Conservation (phyloP, 2,888 invertebrate species). For the Pollenia amentaria region DNA sequence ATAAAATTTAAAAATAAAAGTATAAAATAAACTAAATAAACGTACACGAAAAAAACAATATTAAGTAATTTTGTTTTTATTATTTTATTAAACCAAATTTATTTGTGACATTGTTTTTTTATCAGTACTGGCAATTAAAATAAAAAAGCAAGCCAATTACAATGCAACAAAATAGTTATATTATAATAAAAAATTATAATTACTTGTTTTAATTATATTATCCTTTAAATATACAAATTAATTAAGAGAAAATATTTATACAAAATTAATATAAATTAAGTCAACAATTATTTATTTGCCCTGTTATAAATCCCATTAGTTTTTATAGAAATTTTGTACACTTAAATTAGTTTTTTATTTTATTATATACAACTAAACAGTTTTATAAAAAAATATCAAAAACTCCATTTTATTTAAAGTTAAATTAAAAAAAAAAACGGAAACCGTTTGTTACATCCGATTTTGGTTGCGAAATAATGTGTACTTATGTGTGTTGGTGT, state of each 20-base stretch:
- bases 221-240: constrained; percentile 43
- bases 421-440: neutral
- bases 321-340: neutral
- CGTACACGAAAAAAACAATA: too few relatives aligned
- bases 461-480: constrained; percentile 43
- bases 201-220: constrained; percentile 39
- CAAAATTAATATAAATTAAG: constrained; percentile 55
- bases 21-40: too few relatives aligned
- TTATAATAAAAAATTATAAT: constrained; percentile 20
- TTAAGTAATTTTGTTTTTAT: too few relatives aligned
- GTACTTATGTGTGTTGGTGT: neutral
- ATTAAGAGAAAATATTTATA: constrained; percentile 50
- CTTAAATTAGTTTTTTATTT: neutral
- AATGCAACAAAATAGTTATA: constrained; percentile 34
- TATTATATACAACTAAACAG: neutral
- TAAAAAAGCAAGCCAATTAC: constrained; percentile 21
- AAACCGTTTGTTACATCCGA: constrained; percentile 39
- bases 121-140: neutral
- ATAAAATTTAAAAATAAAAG: too few relatives aligned
- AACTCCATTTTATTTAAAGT: constrained; percentile 18
- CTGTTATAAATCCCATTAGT: constrained; percentile 30
- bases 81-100: neutral
- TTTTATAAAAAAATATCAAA: constrained; percentile 14
- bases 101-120: neutral
- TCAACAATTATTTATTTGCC: constrained; percentile 52